phyloP scores from a whole-genome alignment of 2,797 vertebrate species.

The Orestias chungarensis region DNA sequence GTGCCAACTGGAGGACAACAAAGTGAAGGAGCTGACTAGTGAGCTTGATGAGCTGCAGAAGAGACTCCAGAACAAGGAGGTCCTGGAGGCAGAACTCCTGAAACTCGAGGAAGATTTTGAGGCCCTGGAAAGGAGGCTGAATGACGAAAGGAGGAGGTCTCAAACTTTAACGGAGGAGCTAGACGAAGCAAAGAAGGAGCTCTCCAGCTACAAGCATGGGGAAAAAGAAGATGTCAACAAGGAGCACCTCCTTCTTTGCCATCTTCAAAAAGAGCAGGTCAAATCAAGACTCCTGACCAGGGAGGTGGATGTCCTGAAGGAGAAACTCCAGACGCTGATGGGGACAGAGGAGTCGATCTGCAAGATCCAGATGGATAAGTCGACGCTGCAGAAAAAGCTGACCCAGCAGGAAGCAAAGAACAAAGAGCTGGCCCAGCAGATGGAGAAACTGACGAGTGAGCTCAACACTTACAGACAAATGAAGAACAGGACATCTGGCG shows the following conservation, averaged over 20 bases:
- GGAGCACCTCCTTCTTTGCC: constrained; percentile 89
- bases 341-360: constrained; percentile 89
- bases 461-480: constrained; percentile 85
- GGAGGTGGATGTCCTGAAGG: constrained; percentile 91
- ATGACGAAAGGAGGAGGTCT: constrained; percentile 84
- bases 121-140: constrained; percentile 85
- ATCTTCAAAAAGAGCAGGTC: constrained; percentile 92
- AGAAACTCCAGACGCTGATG: constrained; percentile 92
- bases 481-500: constrained; percentile 80
- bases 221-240: constrained; percentile 92
- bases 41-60: constrained; percentile 90
- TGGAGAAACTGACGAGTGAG: constrained; percentile 88
- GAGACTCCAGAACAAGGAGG: constrained; percentile 90
- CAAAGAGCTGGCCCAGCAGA: constrained; percentile 89
- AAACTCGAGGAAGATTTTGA: constrained; percentile 90
- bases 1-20: constrained; percentile 91
- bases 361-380: constrained; percentile 87
- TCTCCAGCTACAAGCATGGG: constrained; percentile 87
- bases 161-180: constrained; percentile 86
- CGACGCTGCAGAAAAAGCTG: constrained; percentile 88
- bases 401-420: constrained; percentile 92
- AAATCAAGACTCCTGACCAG: constrained; percentile 90
- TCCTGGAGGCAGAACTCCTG: constrained; percentile 87
- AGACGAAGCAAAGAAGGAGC: constrained; percentile 85
- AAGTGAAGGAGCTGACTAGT: constrained; percentile 91